A percentile compares a stretch with the other conserved stretches of the same genome.
Conservation (phyloP, 2,888 invertebrate species). For the Spilarctia lutea region DNA sequence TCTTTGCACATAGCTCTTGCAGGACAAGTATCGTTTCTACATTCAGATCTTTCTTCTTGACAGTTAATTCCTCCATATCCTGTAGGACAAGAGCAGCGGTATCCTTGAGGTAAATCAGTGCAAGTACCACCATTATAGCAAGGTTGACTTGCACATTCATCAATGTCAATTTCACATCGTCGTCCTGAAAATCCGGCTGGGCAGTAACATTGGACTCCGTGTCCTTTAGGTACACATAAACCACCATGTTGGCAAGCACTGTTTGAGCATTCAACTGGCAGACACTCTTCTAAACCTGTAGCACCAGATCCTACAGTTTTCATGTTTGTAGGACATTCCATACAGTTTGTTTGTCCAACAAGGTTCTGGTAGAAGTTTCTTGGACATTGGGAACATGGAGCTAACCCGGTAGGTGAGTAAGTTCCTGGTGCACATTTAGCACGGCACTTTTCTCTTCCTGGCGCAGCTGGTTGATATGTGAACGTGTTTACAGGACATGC, state of each 20-base stretch:
- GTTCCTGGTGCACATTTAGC: constrained; percentile 96
- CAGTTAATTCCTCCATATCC: constrained; percentile 98
- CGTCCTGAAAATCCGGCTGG: constrained; percentile 98
- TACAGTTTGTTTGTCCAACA: constrained; percentile 94
- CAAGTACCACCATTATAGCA: constrained; percentile 98
- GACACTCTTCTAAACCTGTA: constrained; percentile 94
- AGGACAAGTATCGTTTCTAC: constrained; percentile 95
- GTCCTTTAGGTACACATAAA: constrained; percentile 95
- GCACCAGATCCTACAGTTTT: constrained; percentile 94
- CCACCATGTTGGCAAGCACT: constrained; percentile 97
- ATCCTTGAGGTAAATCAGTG: constrained; percentile 96
- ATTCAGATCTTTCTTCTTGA: constrained; percentile 96
- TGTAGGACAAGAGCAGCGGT: constrained; percentile 94
- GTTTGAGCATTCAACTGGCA: constrained; percentile 94
- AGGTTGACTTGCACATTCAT: constrained; percentile 97
- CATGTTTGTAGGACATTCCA: constrained; percentile 96
- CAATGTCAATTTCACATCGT: constrained; percentile 97
- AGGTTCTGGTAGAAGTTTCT: constrained; percentile 96
- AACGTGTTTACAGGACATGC: constrained; percentile 96
- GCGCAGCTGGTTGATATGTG: constrained; percentile 96
- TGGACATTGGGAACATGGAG: constrained; percentile 97
- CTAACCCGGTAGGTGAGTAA: constrained; percentile 97
- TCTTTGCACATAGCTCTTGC: constrained; percentile 99
- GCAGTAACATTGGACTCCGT: constrained; percentile 96
- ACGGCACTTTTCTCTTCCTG: constrained; percentile 93